phyloP scores from a whole-genome alignment of 2,113 vertebrate genomes.

The Haliaeetus leucogaster region DNA sequence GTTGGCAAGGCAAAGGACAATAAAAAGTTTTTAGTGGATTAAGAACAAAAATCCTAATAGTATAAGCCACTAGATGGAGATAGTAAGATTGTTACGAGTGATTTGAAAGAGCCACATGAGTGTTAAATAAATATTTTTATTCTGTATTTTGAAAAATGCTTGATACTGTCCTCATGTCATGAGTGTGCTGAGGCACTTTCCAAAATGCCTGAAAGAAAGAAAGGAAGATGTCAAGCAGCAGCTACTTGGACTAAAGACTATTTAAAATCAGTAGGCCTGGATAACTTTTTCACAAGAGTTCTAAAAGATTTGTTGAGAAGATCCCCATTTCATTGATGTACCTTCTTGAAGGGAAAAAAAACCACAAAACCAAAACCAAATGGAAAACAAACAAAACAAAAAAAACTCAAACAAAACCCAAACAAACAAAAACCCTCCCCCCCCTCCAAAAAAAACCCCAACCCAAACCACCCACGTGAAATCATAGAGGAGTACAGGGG shows the following conservation, averaged over 20 bases:
- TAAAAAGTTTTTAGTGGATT: not conserved
- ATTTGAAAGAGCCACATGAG: not conserved
- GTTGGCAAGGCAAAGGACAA: not conserved
- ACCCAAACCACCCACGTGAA: not conserved
- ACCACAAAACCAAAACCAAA: not conserved
- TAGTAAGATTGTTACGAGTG: conserved; percentile 18
- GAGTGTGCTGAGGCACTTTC: not conserved
- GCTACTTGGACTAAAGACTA: not conserved
- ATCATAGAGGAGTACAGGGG: not conserved
- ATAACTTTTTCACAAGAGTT: not conserved
- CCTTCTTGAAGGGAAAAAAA: not conserved
- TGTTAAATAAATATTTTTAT: not conserved
- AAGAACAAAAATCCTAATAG: conserved; percentile 1
- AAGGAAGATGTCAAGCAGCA: not conserved
- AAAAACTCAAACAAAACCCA: not conserved
- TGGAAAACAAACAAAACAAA: not conserved
- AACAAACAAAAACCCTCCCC: not conserved
- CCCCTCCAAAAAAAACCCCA: too few species aligned
- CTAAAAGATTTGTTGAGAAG: not conserved
- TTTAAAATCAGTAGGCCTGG: not conserved
- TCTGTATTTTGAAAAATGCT: not conserved
- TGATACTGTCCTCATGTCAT: not conserved
- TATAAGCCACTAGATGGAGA: conserved; percentile 64
- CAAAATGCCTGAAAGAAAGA: not conserved
- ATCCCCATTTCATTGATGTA: not conserved